Percentiles rank a stretch among this genome's conserved stretches.
phyloP scores from a whole-genome alignment of 2,888 invertebrate genomes.

The Caenorhabditis sp. region DNA sequence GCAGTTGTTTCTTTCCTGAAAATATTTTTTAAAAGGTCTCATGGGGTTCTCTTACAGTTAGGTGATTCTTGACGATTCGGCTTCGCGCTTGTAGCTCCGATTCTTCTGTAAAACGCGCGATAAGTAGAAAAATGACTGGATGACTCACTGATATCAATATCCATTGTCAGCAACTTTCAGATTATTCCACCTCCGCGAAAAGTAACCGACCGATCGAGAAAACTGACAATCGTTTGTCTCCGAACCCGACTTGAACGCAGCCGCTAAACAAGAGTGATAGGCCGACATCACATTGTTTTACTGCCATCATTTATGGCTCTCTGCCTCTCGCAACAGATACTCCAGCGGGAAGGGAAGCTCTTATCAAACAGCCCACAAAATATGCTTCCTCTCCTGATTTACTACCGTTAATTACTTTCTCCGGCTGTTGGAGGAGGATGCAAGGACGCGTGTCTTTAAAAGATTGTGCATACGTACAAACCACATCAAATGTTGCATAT shows the following conservation, averaged over 20 bases:
- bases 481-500: constrained; percentile 27
- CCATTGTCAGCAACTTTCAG: constrained; percentile 13
- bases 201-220: background rate
- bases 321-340: constrained; percentile 34
- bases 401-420: constrained; percentile 38
- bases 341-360: constrained; percentile 8
- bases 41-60: constrained; percentile 50
- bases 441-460: constrained; percentile 26
- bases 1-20: constrained; percentile 64
- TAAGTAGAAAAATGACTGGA: background rate
- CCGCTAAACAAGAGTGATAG: constrained; percentile 35
- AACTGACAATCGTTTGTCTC: constrained; percentile 32
- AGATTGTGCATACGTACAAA: no score
- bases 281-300: constrained; percentile 49
- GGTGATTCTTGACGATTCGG: constrained; percentile 63
- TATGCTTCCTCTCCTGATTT: constrained; percentile 42
- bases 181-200: background rate
- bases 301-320: constrained; percentile 55
- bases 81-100: constrained; percentile 64
- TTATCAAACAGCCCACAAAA: constrained; percentile 29
- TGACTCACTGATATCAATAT: constrained; percentile 51
- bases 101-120: constrained; percentile 51
- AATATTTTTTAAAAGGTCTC: no score
- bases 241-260: constrained; percentile 49
- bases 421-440: constrained; percentile 31